Evolutionary conservation across 2,113 vertebrate genomes (phyloP).

Genomic region (human (Homo sapiens)): GRCh38 chr4:53130501-53131000

Average conservation of each 20-base stretch:
- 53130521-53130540: neutral
- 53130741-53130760: slow-evolving; percentile 20
- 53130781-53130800: neutral
- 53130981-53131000: slow-evolving; percentile 25
- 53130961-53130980: neutral
- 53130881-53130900: neutral
- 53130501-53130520: neutral
- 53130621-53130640: neutral
- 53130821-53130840: neutral
- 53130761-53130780: neutral
- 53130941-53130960: neutral
- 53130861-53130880: neutral
- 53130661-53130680: neutral
- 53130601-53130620: neutral
- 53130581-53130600: neutral
- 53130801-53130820: neutral
- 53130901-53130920: neutral
- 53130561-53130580: neutral
- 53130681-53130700: neutral
- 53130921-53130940: neutral
- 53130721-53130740: neutral
- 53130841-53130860: neutral
- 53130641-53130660: neutral
- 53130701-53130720: neutral
- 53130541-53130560: neutral